phyloP scores from a whole-genome alignment of 2,888 invertebrate species.

The Cancer borealis region DNA sequence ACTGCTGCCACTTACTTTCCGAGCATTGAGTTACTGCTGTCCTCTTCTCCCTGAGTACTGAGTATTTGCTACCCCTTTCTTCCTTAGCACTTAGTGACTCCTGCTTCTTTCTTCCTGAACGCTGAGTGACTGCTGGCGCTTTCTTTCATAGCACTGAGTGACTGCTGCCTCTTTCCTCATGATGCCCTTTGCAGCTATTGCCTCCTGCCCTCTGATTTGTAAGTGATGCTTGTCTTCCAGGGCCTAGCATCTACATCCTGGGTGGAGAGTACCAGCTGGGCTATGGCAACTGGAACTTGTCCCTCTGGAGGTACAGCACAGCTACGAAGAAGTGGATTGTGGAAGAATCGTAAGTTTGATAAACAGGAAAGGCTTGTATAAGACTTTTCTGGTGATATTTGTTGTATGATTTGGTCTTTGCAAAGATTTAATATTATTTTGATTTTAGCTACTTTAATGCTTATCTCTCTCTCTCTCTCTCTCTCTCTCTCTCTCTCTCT shows the following conservation, averaged over 20 bases:
- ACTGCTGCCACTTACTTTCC: neutral
- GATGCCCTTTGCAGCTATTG: neutral
- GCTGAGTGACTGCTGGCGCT: no score
- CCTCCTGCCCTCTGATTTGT: neutral
- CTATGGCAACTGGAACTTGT: constrained; percentile 78
- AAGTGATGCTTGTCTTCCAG: constrained; percentile 75
- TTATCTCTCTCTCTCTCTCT: no score
- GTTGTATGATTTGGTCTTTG: neutral
- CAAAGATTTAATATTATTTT: no score
- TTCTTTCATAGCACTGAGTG: neutral
- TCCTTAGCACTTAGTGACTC: no score
- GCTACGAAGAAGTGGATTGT: constrained; percentile 78
- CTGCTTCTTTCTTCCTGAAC: no score
- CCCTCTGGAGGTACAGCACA: constrained; percentile 79
- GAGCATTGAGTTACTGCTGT: neutral
- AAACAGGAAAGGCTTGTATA: neutral
- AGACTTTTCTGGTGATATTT: neutral
- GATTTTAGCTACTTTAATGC: no score
- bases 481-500: no score
- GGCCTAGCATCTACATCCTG: constrained; percentile 78
- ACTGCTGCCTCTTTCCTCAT: neutral
- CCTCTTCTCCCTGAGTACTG: neutral
- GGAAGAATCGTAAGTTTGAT: constrained; percentile 75
- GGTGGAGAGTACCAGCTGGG: constrained; percentile 79
- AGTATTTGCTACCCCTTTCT: no score